Conservation (phyloP, 2,888 invertebrate species). For the Cenopis cana region DNA sequence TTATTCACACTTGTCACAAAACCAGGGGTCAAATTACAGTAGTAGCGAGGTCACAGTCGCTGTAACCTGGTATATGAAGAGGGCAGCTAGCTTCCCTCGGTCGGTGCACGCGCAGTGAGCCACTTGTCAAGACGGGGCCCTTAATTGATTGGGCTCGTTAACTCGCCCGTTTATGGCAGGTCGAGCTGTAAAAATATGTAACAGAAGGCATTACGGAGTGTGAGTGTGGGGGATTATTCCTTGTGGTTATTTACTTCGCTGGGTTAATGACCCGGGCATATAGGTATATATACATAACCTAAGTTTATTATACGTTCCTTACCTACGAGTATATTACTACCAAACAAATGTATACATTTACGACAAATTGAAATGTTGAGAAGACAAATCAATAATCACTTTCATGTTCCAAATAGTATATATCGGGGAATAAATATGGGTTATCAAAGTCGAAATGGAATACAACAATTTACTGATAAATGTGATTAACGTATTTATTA, state of each 20-base stretch:
- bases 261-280: neutral
- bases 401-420: neutral
- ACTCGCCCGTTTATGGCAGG: conserved; percentile 36
- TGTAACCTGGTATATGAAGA: neutral
- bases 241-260: conserved; percentile 2
- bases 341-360: no score
- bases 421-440: neutral
- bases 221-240: conserved; percentile 4
- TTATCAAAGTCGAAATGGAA: neutral
- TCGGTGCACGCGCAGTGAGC: neutral
- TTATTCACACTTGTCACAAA: neutral
- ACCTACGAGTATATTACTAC: neutral
- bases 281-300: no score
- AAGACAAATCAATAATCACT: neutral
- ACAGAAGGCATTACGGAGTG: conserved; percentile 14
- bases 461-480: no score
- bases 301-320: neutral
- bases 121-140: conserved; percentile 39
- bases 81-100: neutral
- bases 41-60: neutral
- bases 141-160: conserved; percentile 42
- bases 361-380: neutral
- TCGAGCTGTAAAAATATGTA: conserved; percentile 40
- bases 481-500: no score
- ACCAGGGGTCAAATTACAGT: conserved; percentile 1